Conservation (phyloP, 2,888 invertebrate genomes). For the Hydrotaea cyrtoneurina region DNA sequence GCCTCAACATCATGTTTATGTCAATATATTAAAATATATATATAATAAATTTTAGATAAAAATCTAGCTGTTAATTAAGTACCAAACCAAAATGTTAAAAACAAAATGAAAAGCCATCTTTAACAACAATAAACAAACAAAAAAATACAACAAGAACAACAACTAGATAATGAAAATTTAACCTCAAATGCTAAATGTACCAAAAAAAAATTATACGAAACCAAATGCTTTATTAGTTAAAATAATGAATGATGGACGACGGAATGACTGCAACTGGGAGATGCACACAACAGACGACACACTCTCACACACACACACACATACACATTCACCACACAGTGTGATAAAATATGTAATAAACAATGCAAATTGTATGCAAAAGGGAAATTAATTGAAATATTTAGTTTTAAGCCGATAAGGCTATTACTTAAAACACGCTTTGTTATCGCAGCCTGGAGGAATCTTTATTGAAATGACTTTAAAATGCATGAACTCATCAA, state of each 20-base stretch:
- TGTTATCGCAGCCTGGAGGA: background rate
- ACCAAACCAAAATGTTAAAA: slow-evolving; percentile 21
- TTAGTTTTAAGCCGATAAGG: background rate
- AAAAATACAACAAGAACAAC: slow-evolving; percentile 9
- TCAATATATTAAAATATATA: slow-evolving; percentile 33
- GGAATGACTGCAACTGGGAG: background rate
- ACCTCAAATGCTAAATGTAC: slow-evolving; percentile 57
- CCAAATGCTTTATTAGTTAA: slow-evolving; percentile 62
- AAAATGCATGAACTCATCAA: too few species aligned
- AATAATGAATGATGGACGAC: slow-evolving; percentile 43
- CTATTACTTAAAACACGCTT: background rate
- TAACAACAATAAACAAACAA: too few species aligned
- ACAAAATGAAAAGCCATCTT: background rate
- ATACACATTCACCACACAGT: background rate
- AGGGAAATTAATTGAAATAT: slow-evolving; percentile 6
- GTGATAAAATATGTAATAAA: background rate
- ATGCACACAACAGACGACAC: background rate
- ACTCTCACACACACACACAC: background rate
- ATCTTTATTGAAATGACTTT: background rate
- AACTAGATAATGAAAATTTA: slow-evolving; percentile 30
- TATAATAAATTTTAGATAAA: background rate
- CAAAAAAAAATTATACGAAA: slow-evolving; percentile 45
- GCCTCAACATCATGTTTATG: background rate
- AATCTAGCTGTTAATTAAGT: slow-evolving; percentile 29
- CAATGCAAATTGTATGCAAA: slow-evolving; percentile 5